These are phyloP conservation scores for Brachyhypopomus gauderio DNA, from an alignment of 2,113 vertebrate species.

Conservation along the genomic window DNA sequence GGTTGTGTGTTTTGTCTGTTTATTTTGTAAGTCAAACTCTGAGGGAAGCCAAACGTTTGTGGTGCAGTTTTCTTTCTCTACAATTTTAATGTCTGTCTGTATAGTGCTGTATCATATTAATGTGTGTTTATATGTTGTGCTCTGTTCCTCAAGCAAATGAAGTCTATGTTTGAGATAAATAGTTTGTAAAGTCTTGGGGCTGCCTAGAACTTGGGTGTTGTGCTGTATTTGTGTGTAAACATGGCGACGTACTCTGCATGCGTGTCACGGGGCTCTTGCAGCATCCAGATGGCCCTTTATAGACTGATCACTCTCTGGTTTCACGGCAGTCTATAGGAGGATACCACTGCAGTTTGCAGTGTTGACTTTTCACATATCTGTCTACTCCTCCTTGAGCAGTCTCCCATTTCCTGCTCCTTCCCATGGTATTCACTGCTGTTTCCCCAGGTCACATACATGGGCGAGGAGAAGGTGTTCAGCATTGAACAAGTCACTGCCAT, in stretches of 20 bases:
- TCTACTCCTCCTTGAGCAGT: not conserved
- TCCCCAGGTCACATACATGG: conserved; percentile 92
- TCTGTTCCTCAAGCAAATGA: too few relatives aligned
- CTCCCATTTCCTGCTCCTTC: not conserved
- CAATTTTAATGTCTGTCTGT: too few relatives aligned
- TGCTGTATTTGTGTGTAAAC: not conserved
- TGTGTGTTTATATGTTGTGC: too few relatives aligned
- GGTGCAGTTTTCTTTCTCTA: too few relatives aligned
- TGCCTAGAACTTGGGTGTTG: too few relatives aligned
- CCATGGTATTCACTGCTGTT: not conserved
- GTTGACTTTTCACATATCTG: not conserved
- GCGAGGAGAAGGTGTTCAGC: conserved; percentile 93
- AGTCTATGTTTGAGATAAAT: too few relatives aligned
- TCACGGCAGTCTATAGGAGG: not conserved
- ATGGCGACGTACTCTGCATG: not conserved
- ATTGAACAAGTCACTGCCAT: conserved; percentile 94
- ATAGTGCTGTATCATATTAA: too few relatives aligned
- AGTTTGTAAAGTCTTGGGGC: too few relatives aligned
- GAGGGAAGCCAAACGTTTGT: too few relatives aligned
- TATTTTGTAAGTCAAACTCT: too few relatives aligned
- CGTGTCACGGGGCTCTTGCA: not conserved
- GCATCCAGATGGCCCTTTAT: not conserved
- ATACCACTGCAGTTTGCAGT: not conserved
- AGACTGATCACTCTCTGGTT: not conserved
- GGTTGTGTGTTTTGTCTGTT: too few relatives aligned